Percentiles rank a stretch among this genome's conserved stretches.
Evolutionary conservation across 1,140 invertebrate genomes (phyloP).

Genomic region (Kradibia gibbosae): DNA sequence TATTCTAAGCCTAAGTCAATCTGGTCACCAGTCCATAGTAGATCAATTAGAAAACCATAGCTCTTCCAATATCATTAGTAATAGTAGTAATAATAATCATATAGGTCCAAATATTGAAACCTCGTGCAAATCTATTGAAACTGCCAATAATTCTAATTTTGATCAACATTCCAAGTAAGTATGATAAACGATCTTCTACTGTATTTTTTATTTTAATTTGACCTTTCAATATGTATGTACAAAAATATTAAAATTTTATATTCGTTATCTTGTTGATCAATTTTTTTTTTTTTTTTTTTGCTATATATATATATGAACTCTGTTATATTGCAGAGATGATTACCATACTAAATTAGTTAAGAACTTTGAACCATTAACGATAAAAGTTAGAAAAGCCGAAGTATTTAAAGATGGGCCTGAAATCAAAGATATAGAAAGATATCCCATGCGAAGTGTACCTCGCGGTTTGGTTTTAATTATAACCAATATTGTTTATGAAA

Average conservation of each 20-base stretch:
- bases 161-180: constrained; percentile 45
- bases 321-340: constrained; percentile 54
- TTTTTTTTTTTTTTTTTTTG: too few species aligned
- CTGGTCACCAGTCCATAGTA: constrained; percentile 54
- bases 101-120: constrained; percentile 3
- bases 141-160: constrained; percentile 39
- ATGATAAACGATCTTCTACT: not conserved
- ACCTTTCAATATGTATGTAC: too few species aligned
- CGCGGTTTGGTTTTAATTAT: constrained; percentile 76
- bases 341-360: constrained; percentile 55
- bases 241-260: too few species aligned
- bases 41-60: constrained; percentile 52
- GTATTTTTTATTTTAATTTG: not conserved
- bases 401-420: constrained; percentile 60
- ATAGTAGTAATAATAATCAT: constrained; percentile 28
- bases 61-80: constrained; percentile 12
- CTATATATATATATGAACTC: too few species aligned
- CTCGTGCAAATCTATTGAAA: constrained; percentile 35
- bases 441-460: constrained; percentile 73
- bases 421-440: constrained; percentile 59
- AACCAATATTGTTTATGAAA: constrained; percentile 70
- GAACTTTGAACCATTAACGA: constrained; percentile 53
- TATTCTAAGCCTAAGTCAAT: constrained; percentile 55
- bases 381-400: constrained; percentile 63
- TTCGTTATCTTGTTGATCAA: too few species aligned